Base-by-base conservation (phyloP, 2,888 invertebrate genomes). In the Drosophila vallismaia region DNA sequence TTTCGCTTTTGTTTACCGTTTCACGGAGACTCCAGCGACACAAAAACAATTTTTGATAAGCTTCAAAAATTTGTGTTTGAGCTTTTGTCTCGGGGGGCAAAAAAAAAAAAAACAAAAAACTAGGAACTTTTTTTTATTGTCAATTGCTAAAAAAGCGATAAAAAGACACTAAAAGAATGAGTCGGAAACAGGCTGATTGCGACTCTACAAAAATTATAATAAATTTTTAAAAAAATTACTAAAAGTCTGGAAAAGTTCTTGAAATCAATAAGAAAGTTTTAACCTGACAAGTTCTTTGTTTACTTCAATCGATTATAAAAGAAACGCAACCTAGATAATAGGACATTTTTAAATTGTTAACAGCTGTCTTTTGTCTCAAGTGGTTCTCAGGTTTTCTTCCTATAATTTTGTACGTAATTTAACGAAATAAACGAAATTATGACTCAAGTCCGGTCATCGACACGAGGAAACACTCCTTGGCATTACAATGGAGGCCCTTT, bases 1-100 rank as follows among this genome's bases (percentile, higher is more conserved):
- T 84, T 67, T 67, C 33, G 56, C 62, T 55, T 74, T 81, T 86
- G 85, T 84, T 84, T 86, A 75, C 76, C 79, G 66, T 28, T 60
- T 73, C 79, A 50, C 54, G 60, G 42, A 52, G 71, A 36, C 48
- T 14, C 75, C 49, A 14, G 14, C 40, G 78, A 69, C 49, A 63
- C 53, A 54, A 9, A 8, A 40, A 40, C 40, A 49, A 31, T 62
- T 50, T 72, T 54, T 71, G 71, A 67, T 58, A 64, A 71, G 71
- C 55, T 42, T 38, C 66, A 71, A 26, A 71, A 54, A 55, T 54
- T 45, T 69, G 46, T 40, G 19, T 48, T 38, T 51, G 10, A 9
- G 12, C 48, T 55, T 29, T 45, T 14, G n/a, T 19, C 38, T 51
- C 19, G 3, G 19, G 19, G 14, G 45, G 46, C 59, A 36, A 52